Evolutionary conservation across 2,797 vertebrate species (phyloP).

Genomic region (Vespertilio murinus): DNA sequence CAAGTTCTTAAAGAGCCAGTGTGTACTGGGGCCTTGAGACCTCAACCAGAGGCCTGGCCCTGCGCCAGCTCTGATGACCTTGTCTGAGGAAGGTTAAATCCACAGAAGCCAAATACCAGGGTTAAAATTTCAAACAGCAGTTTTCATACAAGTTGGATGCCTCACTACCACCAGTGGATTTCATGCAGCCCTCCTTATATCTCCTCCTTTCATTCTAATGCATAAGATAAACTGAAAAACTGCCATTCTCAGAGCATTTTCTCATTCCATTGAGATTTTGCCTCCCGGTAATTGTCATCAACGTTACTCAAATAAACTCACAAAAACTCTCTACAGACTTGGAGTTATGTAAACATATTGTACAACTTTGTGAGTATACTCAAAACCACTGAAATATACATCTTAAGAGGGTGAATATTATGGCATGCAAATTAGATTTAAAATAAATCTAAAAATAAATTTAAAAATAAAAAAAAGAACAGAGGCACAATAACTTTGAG

Average conservation of each 20-base stretch:
- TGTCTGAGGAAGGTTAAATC: no score
- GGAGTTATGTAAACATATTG: neutral
- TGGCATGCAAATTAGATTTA: neutral
- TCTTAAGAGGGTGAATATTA: neutral
- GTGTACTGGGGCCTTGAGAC: no score
- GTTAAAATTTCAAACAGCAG: no score
- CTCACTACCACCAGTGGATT: neutral
- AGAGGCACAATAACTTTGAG: neutral
- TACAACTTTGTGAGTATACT: neutral
- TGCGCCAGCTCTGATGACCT: no score
- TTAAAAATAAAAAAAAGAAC: neutral
- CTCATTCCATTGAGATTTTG: neutral
- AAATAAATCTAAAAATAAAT: neutral
- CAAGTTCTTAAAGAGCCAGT: no score
- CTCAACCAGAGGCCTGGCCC: no score
- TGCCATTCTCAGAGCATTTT: neutral
- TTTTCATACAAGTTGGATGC: no score
- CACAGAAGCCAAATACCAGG: no score
- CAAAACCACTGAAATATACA: neutral
- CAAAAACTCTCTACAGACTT: neutral
- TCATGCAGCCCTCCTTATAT: neutral
- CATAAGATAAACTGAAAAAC: neutral
- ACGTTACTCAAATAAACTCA: neutral
- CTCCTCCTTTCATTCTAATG: neutral
- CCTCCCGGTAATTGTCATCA: neutral